These are phyloP conservation scores for Phorcus lineatus DNA, from an alignment of 2,888 invertebrate genomes.

Conservation along the genomic window DNA sequence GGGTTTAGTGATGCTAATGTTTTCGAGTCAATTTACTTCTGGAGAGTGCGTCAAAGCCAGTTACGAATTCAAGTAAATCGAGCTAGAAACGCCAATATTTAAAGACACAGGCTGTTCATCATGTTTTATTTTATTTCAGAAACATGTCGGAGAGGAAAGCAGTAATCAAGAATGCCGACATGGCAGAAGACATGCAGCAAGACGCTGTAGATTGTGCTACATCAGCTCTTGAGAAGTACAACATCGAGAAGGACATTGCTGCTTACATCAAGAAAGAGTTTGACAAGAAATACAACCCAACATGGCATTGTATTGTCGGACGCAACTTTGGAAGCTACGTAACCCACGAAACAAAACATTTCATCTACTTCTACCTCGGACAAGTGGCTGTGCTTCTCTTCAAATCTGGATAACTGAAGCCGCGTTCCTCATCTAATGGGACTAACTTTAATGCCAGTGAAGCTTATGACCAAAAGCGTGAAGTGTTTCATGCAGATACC, in stretches of 20 bases:
- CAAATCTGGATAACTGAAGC: conserved; percentile 89
- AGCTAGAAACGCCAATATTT: too few relatives aligned
- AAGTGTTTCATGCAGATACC: too few relatives aligned
- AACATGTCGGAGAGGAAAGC: conserved; percentile 82
- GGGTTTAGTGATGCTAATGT: too few relatives aligned
- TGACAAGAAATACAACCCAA: conserved; percentile 99
- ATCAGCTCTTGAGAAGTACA: conserved; percentile 98
- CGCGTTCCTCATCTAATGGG: too few relatives aligned
- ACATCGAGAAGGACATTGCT: conserved; percentile 99
- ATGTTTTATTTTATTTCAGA: background rate
- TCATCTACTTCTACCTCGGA: conserved; percentile 99
- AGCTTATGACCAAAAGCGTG: too few relatives aligned
- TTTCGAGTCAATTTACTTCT: too few relatives aligned
- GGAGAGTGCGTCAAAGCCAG: too few relatives aligned
- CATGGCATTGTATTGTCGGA: conserved; percentile 99
- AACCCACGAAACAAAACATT: conserved; percentile 91
- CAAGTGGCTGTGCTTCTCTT: conserved; percentile 98
- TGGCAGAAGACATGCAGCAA: conserved; percentile 99
- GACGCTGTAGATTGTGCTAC: conserved; percentile 99
- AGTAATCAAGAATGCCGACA: conserved; percentile 99
- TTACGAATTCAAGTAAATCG: too few relatives aligned
- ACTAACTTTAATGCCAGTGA: too few relatives aligned
- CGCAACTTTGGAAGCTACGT: conserved; percentile 94
- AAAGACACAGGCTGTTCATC: too few relatives aligned
- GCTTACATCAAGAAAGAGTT: conserved; percentile 99